phyloP scores from a whole-genome alignment of 2,797 vertebrate genomes.

The Pseudochirops corinnae region DNA sequence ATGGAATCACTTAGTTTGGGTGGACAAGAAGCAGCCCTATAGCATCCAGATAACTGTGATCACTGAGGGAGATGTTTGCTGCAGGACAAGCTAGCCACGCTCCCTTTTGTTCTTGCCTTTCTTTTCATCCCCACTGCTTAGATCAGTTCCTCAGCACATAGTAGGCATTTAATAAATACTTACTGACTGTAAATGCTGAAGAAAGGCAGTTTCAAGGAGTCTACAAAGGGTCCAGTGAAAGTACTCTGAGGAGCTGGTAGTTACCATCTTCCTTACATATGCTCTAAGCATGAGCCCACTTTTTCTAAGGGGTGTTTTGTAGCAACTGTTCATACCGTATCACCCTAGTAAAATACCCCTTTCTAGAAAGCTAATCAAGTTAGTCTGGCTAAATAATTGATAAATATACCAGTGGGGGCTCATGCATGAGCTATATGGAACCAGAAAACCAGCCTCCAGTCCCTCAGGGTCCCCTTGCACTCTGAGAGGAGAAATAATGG shows the following conservation, averaged over 20 bases:
- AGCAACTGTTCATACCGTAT: no score
- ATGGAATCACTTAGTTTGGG: background rate
- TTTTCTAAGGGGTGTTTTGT: no score
- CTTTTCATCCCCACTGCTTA: background rate
- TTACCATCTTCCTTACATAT: background rate
- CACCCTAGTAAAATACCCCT: background rate
- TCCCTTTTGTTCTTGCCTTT: background rate
- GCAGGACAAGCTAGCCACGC: no score
- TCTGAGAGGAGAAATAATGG: background rate
- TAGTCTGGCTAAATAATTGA: background rate
- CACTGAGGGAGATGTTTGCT: no score
- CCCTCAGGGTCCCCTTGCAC: no score
- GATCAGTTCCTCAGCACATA: background rate
- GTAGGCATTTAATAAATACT: no score
- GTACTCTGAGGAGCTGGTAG: background rate
- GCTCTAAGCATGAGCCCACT: no score
- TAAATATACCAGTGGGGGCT: background rate
- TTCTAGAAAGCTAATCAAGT: background rate
- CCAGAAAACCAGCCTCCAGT: background rate
- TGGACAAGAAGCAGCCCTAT: background rate
- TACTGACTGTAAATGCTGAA: background rate
- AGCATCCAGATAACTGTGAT: no score
- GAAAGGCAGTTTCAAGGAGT: background rate
- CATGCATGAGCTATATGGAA: background rate
- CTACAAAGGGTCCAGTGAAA: no score